Evolutionary conservation across 1,140 invertebrate genomes (phyloP).

Genomic region (Belonocnema kinseyi): DNA sequence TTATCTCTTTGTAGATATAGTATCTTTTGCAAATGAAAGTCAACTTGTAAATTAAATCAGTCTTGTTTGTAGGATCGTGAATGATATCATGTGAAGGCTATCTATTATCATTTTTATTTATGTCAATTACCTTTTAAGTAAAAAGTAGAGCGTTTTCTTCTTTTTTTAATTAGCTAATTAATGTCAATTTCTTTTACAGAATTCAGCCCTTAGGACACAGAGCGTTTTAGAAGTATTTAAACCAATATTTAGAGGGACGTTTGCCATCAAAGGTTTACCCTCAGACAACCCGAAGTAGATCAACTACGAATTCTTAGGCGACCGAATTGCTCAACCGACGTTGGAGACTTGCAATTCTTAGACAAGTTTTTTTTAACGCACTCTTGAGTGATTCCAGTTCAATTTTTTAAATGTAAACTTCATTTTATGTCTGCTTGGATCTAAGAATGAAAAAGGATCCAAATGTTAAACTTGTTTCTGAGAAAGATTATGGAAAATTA

Average conservation of each 20-base stretch:
- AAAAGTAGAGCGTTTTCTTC: too few species aligned
- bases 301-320: conserved; percentile 22
- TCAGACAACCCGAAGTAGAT: conserved; percentile 59
- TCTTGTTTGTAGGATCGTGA: too few species aligned
- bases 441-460: too few species aligned
- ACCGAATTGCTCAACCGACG: conserved; percentile 37
- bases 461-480: too few species aligned
- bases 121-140: too few species aligned
- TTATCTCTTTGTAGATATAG: too few species aligned
- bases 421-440: too few species aligned
- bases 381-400: neutral
- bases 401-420: neutral
- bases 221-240: conserved; percentile 80
- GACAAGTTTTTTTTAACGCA: conserved; percentile 4
- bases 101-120: too few species aligned
- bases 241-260: conserved; percentile 80
- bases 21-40: too few species aligned
- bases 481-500: too few species aligned
- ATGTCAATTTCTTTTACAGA: conserved; percentile 72
- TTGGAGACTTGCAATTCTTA: neutral
- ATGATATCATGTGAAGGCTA: too few species aligned
- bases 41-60: too few species aligned
- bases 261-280: conserved; percentile 80
- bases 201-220: conserved; percentile 82
- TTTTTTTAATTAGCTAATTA: neutral